Evolutionary conservation across 2,888 invertebrate species (phyloP), one percentile per base, ranked within the genome.

Genomic region (Luperina nickerlii): DNA sequence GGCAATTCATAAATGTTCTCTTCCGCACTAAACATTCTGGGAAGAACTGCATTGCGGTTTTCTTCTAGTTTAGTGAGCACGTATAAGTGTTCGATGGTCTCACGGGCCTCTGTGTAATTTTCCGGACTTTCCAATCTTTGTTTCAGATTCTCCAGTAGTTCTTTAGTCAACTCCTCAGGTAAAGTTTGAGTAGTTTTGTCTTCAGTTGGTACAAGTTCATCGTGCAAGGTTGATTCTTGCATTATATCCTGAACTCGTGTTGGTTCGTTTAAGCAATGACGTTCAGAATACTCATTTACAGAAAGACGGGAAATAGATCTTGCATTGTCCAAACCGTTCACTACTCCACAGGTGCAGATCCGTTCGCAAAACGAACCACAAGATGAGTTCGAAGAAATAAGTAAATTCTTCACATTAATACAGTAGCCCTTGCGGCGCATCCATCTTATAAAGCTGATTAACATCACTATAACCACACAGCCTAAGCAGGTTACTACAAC

Each of bases 41-140:
- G 92, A 9, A 88, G 85, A 86, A 97, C 97, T 80, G 96, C 96
- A 84, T 97, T 97, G 88, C 97, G 97, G 84, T 97, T 97, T 89
- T 98, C 98, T 90, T 98, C 98, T 6, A 98, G 97, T 91, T 98
- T 98, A 71, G 98, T 98, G 74, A 98, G 97, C 92, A 98, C 98
- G 90, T 98, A 98, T 11, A 98, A 95, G 89, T 98, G 98, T 91
- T 98, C 98, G 82, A 98, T 98, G 96, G 98, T 98, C 93, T 98
- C 98, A 63, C 98, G 96, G 4, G 98, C 98, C 91, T 98, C 98
- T 76, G 97, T 97, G 88, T 98, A 98, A 79, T 98, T 98, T 76
- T 98, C 97, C 0, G 98, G 98, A 91, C 98, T 98, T 88, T 98
- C 98, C 13, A 98, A 93, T 90, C 98, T 97, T 87, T 98, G 97